Base-by-base conservation (phyloP, 37 sponge, comb jelly and placozoan species). In the Hormiphora californensis region DNA sequence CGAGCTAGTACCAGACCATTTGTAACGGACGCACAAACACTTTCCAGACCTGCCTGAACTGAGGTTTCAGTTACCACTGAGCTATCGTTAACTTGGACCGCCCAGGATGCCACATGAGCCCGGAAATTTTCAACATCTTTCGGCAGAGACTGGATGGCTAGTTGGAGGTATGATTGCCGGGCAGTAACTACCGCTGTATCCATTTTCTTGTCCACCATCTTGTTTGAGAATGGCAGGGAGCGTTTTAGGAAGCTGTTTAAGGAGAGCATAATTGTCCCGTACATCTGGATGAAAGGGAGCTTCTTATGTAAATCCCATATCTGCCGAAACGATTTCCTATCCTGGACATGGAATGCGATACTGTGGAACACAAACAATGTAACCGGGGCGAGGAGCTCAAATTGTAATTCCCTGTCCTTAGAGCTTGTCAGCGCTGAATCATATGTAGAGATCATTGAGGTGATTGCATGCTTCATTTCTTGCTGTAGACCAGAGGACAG, bases 301-400 rank as follows among this genome's bases (percentile, higher is more conserved):
- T 89, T 96, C 89, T 93, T 94, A 90, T 94, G 88, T 28, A 90
- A 34, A 44, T 97, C 95, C 93, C 93, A 97, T 33, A 97, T 81
- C 36, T 55, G 86, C 37, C 55, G 86, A 63, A 86, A 38, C 5
- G 94, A 65, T 68, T 93, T 97, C 89, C 63, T 91, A 40, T 97
- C 98, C 23, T 69, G 46, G 32, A 40, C 43, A 55, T 91, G 88
- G 86, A 85, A 97, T 39, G 94, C 85, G 31, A 62, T 49, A 69
- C 85, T 85, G 63, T 91, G 90, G 23, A 97, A 89, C 25, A 91
- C 93, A 46, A 91, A 40, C 2, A 97, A 46, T n/a, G 81, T 43
- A 4, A 73, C 23, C 43, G 81, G 81, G n/a, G 35, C 21, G 25
- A 73, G 38, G 1, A 73, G 23, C 4, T 23, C 43, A n/a, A 73